A percentile compares a stretch with the other conserved stretches of the same genome.
Conservation (phyloP, 2,888 invertebrate species). For the Muschampia plurimacula region DNA sequence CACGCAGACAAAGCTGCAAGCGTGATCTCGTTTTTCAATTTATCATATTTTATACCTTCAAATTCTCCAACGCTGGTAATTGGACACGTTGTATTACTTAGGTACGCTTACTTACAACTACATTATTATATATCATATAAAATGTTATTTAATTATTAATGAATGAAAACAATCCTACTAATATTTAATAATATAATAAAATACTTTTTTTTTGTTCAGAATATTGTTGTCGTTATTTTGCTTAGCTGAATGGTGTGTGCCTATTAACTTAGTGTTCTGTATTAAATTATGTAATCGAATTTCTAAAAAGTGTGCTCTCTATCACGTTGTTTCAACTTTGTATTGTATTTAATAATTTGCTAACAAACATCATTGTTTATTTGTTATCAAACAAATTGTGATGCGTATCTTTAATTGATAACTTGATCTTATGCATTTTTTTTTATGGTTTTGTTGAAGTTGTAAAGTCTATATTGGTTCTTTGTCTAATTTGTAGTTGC, state of each 20-base stretch:
- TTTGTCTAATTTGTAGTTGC: too few relatives aligned
- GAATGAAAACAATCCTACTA: too few relatives aligned
- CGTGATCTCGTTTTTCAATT: too few relatives aligned
- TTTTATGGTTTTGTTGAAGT: not conserved
- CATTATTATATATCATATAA: too few relatives aligned
- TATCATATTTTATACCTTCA: too few relatives aligned
- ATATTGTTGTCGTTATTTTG: not conserved
- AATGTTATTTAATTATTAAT: too few relatives aligned
- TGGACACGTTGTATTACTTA: too few relatives aligned
- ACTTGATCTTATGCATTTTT: not conserved
- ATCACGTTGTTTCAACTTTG: not conserved
- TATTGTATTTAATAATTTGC: not conserved
- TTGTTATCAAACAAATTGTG: not conserved
- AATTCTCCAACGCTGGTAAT: too few relatives aligned
- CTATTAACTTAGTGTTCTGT: not conserved
- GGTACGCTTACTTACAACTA: too few relatives aligned
- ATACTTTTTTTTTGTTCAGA: not conserved
- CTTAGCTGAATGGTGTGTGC: not conserved
- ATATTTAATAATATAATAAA: too few relatives aligned
- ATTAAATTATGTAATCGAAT: not conserved
- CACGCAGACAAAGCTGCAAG: too few relatives aligned
- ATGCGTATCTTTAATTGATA: not conserved
- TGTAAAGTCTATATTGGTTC: too few relatives aligned
- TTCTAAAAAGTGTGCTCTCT: constrained; percentile 7
- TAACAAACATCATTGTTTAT: not conserved